Conservation (phyloP, 2,797 vertebrate species). For the Taeniopygia guttata region DNA sequence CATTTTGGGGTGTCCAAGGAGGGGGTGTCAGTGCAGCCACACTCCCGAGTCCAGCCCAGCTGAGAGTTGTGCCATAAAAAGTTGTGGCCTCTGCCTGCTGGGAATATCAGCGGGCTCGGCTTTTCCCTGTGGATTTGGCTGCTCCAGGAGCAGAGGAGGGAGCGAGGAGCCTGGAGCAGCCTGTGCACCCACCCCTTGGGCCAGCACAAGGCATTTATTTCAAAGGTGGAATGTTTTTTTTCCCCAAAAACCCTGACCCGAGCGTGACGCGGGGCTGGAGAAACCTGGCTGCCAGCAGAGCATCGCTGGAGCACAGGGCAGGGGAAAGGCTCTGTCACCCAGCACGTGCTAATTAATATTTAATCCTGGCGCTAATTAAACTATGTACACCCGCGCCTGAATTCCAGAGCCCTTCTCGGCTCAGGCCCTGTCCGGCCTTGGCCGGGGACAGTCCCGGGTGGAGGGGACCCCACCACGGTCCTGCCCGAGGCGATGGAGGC, state of each 20-base stretch:
- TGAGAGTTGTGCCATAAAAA: fast-evolving
- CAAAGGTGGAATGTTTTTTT: background rate
- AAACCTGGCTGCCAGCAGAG: fast-evolving
- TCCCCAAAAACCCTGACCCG: background rate
- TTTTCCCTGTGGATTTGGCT: background rate
- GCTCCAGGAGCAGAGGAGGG: background rate
- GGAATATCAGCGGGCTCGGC: background rate
- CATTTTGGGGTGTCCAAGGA: background rate
- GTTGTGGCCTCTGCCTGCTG: background rate
- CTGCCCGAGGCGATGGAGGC: background rate
- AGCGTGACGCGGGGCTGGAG: fast-evolving
- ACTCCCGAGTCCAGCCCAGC: background rate
- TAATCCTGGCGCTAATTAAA: conserved; percentile 15
- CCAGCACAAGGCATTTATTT: background rate
- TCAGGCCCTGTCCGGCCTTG: background rate
- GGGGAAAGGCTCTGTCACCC: background rate
- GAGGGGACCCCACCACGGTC: background rate
- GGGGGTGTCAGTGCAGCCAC: background rate
- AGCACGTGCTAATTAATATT: background rate
- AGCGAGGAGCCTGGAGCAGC: background rate
- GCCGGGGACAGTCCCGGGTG: background rate
- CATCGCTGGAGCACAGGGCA: fast-evolving
- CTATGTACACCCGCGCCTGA: conserved; percentile 33
- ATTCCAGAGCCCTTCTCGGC: background rate
- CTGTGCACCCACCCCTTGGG: background rate